Percentiles rank a stretch among this genome's conserved stretches.
phyloP scores from a whole-genome alignment of 2,888 invertebrate species.

The Thecophora atra region DNA sequence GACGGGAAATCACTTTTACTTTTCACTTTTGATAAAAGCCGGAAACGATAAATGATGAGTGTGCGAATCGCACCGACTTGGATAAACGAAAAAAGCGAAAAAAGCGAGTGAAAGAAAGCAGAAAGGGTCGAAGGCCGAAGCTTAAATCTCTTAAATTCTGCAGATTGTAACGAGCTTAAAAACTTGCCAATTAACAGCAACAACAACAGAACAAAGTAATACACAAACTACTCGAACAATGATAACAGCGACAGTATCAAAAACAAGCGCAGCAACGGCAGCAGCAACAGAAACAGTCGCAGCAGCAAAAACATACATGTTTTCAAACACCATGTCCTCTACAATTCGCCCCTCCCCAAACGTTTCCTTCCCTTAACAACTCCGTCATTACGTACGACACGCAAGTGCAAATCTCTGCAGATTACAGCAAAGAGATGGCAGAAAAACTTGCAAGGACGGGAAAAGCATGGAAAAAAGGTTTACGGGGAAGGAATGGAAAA shows the following conservation, averaged over 20 bases:
- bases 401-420: slow-evolving; percentile 34
- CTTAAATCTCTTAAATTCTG: not conserved
- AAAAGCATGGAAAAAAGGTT: not conserved
- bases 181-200: slow-evolving; percentile 7
- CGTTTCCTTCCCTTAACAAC: not conserved
- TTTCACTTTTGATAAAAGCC: no score
- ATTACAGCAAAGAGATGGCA: slow-evolving; percentile 7
- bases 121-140: not conserved
- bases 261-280: not conserved
- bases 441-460: no score
- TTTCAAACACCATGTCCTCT: not conserved
- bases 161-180: not conserved
- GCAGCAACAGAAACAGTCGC: no score
- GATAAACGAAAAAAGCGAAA: not conserved
- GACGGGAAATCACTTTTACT: not conserved
- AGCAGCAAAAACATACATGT: slow-evolving; percentile 16
- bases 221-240: not conserved
- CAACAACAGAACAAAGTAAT: not conserved
- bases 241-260: not conserved
- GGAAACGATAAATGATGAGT: not conserved
- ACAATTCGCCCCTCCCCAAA: not conserved
- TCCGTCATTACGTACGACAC: slow-evolving; percentile 27
- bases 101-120: no score
- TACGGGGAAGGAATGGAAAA: not conserved
- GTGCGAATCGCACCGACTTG: not conserved